phyloP scores from a whole-genome alignment of 2,113 vertebrate genomes.

The Atherinomorus stipes region DNA sequence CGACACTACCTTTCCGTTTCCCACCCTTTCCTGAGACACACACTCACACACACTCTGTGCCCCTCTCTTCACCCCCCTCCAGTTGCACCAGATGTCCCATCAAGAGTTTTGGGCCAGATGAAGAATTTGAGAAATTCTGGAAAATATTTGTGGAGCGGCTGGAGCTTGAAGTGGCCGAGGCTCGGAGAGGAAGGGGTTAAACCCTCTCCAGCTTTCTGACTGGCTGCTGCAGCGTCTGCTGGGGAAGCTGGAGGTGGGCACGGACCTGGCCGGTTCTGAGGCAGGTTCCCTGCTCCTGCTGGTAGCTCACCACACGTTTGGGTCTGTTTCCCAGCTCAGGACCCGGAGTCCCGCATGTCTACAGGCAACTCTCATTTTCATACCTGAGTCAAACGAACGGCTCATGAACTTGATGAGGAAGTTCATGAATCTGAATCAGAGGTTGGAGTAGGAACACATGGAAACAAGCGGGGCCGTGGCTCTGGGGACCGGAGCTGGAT shows the following conservation, averaged over 20 bases:
- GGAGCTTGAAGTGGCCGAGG: slow-evolving; percentile 69
- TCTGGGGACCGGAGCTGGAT: too few relatives aligned
- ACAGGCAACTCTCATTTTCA: too few relatives aligned
- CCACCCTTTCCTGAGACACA: slow-evolving; percentile 81
- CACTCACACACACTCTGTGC: slow-evolving; percentile 29
- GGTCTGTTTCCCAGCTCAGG: too few relatives aligned
- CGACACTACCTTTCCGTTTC: slow-evolving; percentile 80
- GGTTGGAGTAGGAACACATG: too few relatives aligned
- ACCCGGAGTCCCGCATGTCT: too few relatives aligned
- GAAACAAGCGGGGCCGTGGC: too few relatives aligned
- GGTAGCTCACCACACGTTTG: too few relatives aligned
- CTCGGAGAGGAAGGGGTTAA: slow-evolving; percentile 66
- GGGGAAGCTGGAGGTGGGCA: slow-evolving; percentile 19
- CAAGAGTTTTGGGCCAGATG: slow-evolving; percentile 68
- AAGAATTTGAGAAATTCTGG: slow-evolving; percentile 80
- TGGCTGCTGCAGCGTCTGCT: slow-evolving; percentile 52
- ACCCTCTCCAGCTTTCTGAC: slow-evolving; percentile 53
- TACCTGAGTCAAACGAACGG: too few relatives aligned
- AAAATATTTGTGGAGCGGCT: slow-evolving; percentile 81
- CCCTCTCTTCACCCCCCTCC: slow-evolving; percentile 61
- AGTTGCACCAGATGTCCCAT: slow-evolving; percentile 82
- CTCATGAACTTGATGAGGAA: too few relatives aligned
- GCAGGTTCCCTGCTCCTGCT: slow-evolving; percentile 3
- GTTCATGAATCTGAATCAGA: too few relatives aligned
- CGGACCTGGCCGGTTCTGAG: slow-evolving; percentile 25